These are phyloP conservation scores for Hesperophylax magnus DNA, from an alignment of 1,140 invertebrate species.

Conservation along the genomic window DNA sequence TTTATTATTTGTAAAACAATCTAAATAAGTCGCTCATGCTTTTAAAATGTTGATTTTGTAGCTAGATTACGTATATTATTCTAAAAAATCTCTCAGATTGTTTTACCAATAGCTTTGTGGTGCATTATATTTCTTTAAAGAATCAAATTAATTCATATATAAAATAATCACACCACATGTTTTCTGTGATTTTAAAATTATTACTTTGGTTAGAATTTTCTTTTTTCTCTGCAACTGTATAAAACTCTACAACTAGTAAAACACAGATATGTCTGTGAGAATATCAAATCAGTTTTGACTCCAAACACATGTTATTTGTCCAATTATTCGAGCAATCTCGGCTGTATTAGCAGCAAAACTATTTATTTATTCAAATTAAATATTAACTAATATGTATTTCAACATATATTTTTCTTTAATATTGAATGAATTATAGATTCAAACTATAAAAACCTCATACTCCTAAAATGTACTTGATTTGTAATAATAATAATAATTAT, in stretches of 20 bases:
- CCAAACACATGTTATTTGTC: neutral
- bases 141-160: too few relatives aligned
- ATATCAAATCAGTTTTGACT: neutral
- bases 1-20: neutral
- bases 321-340: neutral
- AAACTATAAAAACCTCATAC: constrained; percentile 32
- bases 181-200: too few relatives aligned
- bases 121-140: too few relatives aligned
- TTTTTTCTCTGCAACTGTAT: too few relatives aligned
- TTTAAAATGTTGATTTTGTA: neutral
- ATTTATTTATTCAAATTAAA: constrained; percentile 2
- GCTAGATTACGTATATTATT: neutral
- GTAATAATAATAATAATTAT: constrained; percentile 5
- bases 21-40: neutral
- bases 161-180: too few relatives aligned
- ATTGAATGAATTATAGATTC: constrained; percentile 31
- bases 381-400: neutral
- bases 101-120: neutral
- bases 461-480: constrained; percentile 28
- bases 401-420: neutral
- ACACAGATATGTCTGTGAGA: too few relatives aligned
- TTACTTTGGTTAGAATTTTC: too few relatives aligned
- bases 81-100: constrained; percentile 2
- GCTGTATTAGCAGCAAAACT: neutral
- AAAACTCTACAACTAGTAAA: too few relatives aligned